phyloP scores from a whole-genome alignment of 2,113 vertebrate genomes.

The Lasiurus borealis region DNA sequence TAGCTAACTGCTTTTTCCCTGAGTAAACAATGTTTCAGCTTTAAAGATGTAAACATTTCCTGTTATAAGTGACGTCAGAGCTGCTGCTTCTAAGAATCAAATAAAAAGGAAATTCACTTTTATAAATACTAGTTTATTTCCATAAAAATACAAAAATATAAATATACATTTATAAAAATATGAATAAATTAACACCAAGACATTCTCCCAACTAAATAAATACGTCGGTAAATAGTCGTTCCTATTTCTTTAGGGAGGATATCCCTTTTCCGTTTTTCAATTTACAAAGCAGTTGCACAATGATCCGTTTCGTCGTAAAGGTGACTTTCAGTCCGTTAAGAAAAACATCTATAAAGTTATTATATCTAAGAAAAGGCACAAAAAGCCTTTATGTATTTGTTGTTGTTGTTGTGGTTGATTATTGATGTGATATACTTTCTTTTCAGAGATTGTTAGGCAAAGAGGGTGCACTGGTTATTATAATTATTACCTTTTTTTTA shows the following conservation, averaged over 20 bases:
- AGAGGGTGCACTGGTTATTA: constrained; percentile 77
- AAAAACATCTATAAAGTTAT: constrained; percentile 80
- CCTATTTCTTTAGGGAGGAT: constrained; percentile 78
- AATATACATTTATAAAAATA: constrained; percentile 92
- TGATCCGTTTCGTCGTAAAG: constrained; percentile 83
- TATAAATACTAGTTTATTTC: constrained; percentile 90
- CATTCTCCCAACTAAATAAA: constrained; percentile 89
- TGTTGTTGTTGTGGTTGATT: constrained; percentile 63
- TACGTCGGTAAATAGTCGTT: constrained; percentile 86
- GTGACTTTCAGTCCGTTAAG: constrained; percentile 80
- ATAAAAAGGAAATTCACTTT: constrained; percentile 77
- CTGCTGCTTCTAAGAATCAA: constrained; percentile 66
- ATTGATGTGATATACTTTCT: constrained; percentile 75
- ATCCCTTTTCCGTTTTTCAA: constrained; percentile 73
- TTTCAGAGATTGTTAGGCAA: no score
- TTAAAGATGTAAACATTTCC: constrained; percentile 55
- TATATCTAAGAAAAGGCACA: constrained; percentile 86
- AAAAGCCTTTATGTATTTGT: constrained; percentile 85
- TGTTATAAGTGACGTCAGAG: constrained; percentile 3
- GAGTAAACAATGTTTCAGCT: constrained; percentile 63
- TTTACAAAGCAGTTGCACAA: constrained; percentile 81
- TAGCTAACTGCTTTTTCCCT: constrained; percentile 55
- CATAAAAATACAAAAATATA: constrained; percentile 93
- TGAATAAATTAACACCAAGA: constrained; percentile 87
- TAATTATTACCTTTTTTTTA: constrained; percentile 66